phyloP scores from a whole-genome alignment of 2,113 vertebrate genomes.

The Myrmophylax atrothorax region DNA sequence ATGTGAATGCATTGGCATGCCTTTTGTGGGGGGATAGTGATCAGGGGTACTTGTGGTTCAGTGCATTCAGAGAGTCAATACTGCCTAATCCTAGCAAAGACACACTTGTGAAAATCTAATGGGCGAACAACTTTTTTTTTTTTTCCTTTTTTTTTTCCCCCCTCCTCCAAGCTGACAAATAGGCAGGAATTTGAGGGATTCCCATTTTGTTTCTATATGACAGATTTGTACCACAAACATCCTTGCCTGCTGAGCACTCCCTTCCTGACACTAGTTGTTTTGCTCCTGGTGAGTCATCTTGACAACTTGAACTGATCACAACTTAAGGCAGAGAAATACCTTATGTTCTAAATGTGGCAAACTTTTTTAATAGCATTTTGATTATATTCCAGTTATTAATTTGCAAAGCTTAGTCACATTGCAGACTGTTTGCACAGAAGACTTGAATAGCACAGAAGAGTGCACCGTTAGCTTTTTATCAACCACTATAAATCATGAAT shows the following conservation, averaged over 20 bases:
- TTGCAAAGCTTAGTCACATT: not conserved
- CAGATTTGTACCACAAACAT: not conserved
- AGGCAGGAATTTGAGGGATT: not conserved
- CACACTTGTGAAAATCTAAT: not conserved
- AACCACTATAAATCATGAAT: not conserved
- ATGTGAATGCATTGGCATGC: not conserved
- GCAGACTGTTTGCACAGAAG: not conserved
- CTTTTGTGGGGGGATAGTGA: accelerated
- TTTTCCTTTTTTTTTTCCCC: not conserved
- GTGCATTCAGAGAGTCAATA: not conserved
- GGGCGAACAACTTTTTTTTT: not conserved
- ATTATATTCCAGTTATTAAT: not conserved
- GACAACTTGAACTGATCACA: not conserved
- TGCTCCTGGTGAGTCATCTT: not conserved
- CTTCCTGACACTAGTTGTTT: not conserved
- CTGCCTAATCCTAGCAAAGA: not conserved
- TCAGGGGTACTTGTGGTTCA: not conserved
- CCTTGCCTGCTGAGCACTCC: not conserved
- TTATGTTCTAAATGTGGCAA: not conserved
- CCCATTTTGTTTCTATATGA: not conserved
- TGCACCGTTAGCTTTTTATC: not conserved
- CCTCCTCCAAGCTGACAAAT: not conserved
- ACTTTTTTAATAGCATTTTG: not conserved
- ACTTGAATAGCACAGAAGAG: not conserved
- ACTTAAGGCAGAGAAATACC: not conserved